Evolutionary conservation across 2,888 invertebrate genomes (phyloP).

Genomic region (Autographa gamma): DNA sequence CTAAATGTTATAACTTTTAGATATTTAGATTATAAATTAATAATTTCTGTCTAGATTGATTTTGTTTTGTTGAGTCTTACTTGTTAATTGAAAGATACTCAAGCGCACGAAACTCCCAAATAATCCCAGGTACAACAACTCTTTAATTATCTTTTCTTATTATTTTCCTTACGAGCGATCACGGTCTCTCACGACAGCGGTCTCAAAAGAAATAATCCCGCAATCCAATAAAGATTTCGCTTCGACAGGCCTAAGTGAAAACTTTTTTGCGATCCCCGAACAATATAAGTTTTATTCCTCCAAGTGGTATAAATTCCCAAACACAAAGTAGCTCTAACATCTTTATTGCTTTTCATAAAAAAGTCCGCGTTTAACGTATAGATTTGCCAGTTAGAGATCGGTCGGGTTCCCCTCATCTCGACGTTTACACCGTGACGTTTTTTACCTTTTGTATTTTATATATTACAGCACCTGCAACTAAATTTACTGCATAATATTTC

Average conservation of each 20-base stretch:
- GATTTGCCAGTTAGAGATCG: conserved; percentile 77
- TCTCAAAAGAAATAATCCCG: conserved; percentile 82
- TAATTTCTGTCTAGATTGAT: conserved; percentile 1
- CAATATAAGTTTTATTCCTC: conserved; percentile 88
- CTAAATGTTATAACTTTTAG: background rate
- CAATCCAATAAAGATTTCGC: conserved; percentile 86
- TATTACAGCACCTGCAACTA: conserved; percentile 61
- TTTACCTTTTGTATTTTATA: conserved; percentile 68
- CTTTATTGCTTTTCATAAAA: conserved; percentile 88
- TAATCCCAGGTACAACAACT: conserved; percentile 37
- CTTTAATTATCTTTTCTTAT: conserved; percentile 67
- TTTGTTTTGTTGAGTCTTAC: background rate
- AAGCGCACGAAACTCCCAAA: conserved; percentile 18
- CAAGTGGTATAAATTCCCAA: conserved; percentile 87
- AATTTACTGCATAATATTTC: conserved; percentile 61
- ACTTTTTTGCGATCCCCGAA: conserved; percentile 85
- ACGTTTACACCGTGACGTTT: conserved; percentile 64
- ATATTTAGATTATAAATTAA: background rate
- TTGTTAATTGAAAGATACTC: conserved; percentile 13
- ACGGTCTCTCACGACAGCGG: conserved; percentile 65
- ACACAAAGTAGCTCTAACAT: conserved; percentile 88
- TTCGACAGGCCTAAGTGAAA: conserved; percentile 86
- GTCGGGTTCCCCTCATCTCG: conserved; percentile 68
- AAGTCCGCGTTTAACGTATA: conserved; percentile 81
- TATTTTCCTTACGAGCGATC: conserved; percentile 71